Evolutionary conservation across 1,140 invertebrate species (phyloP), one percentile per base, ranked within the genome.

Genomic region (Saccostrea cuccullata): DNA sequence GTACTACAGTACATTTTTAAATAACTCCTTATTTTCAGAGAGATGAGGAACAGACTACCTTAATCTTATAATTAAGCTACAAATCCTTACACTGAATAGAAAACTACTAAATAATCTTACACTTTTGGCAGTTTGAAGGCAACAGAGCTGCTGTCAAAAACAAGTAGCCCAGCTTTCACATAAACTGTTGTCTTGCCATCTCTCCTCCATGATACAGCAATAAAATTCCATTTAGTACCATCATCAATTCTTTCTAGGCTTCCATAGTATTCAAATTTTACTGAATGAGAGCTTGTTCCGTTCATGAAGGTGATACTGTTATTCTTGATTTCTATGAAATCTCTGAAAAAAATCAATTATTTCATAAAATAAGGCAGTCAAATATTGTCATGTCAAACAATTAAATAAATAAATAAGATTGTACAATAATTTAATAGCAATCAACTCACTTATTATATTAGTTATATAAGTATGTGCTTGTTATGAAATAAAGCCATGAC

Each of bases 191-290:
- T 11, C 17, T 82, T 13, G 30, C 86, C 77, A 47, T 30, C 36
- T 13, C 17, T 15, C 9, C 82, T 73, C 86, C 86, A 82, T 9
- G 55, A 60, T 4, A 82, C n/a, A 4, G n/a, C 86, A 26, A 87
- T 58, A 26, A 58, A 40, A 64, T 82, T 73, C 86, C 86, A 87
- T n/a, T n/a, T n/a, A 9, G n/a, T 47, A 26, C 86, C 86, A 83
- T 87, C 77, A 60, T 55, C 56, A 6, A 83, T 82, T 40, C 58
- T 12, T 36, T 30, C 15, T 11, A 40, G 40, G 8, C 2, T 55
- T 55, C 82, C 82, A 23, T 30, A 30, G 70, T 15, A 30, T 15
- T 30, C 30, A 30, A 73, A 26, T 9, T 26, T 4, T 30, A 77
- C 70, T 11, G 30, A 5, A 30, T 30, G 30, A 15, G 23, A 30